Percentiles rank a stretch among this genome's conserved stretches.
These are phyloP conservation scores for Temnothorax nylanderi DNA, from an alignment of 1,140 invertebrate species.

Conservation along the genomic window DNA sequence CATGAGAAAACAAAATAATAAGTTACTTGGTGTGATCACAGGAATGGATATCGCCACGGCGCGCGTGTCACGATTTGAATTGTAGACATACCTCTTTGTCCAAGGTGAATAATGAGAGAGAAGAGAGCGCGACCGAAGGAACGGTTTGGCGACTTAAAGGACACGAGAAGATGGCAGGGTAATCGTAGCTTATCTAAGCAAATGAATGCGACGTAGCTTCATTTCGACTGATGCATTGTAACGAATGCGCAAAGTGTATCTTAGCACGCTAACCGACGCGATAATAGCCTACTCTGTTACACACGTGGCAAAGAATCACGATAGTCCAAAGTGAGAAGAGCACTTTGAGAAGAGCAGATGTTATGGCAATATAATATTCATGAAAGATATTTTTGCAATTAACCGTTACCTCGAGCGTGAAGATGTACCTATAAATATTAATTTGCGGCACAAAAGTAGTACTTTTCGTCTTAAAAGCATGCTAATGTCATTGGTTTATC, in stretches of 20 bases:
- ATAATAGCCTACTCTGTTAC: slow-evolving; percentile 56
- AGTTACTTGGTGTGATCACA: slow-evolving; percentile 30
- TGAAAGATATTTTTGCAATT: not conserved
- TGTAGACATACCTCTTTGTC: slow-evolving; percentile 74
- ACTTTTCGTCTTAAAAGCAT: not conserved
- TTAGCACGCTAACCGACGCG: slow-evolving; percentile 74
- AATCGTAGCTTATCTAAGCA: slow-evolving; percentile 80
- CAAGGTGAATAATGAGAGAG: slow-evolving; percentile 73
- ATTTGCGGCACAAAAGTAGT: not conserved
- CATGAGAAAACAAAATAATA: slow-evolving; percentile 18
- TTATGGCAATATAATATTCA: not conserved
- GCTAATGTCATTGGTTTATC: not conserved
- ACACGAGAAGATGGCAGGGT: slow-evolving; percentile 62
- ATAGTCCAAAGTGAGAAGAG: not conserved
- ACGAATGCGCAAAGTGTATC: slow-evolving; percentile 78
- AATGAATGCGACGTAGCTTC: slow-evolving; percentile 79
- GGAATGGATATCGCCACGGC: slow-evolving; percentile 34
- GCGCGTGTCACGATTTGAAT: slow-evolving; percentile 68
- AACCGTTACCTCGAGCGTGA: not conserved
- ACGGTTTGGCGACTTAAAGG: slow-evolving; percentile 49
- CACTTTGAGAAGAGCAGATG: too few species aligned
- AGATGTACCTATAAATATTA: not conserved
- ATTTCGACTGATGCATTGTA: slow-evolving; percentile 80
- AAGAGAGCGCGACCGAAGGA: slow-evolving; percentile 15
- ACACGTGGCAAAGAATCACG: slow-evolving; percentile 35